A percentile compares a stretch with the other conserved stretches of the same genome.
Evolutionary conservation across 2,888 invertebrate genomes (phyloP).

Genomic region (Choreutis nemorana): DNA sequence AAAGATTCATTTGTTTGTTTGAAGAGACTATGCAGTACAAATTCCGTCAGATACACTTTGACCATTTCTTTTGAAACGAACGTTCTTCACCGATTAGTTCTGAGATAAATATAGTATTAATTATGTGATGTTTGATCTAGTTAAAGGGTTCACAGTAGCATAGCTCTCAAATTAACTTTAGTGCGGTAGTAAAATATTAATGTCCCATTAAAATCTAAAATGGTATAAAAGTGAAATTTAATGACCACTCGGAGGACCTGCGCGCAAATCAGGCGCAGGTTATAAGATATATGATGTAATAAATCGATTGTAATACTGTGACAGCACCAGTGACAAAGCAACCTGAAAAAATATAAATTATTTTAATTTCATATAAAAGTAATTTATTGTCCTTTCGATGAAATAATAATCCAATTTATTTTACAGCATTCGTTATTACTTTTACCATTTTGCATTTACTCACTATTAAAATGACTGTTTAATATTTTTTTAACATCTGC

Average conservation of each 20-base stretch:
- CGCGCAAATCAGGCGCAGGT: constrained; percentile 33
- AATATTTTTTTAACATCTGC: constrained; percentile 5
- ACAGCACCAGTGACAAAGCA: neutral
- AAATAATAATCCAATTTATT: neutral
- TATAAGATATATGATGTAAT: constrained; percentile 49
- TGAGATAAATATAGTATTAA: too few species aligned
- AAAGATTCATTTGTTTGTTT: too few species aligned
- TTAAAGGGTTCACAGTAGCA: constrained; percentile 51
- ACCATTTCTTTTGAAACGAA: too few species aligned
- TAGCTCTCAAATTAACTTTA: constrained; percentile 61
- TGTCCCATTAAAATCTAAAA: constrained; percentile 61
- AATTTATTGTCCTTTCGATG: neutral
- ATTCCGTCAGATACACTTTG: too few species aligned
- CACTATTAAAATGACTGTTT: neutral
- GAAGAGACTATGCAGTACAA: too few species aligned
- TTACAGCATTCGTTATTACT: neutral
- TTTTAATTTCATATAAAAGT: neutral
- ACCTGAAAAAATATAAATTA: too few species aligned
- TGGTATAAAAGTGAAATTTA: constrained; percentile 63
- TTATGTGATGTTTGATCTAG: constrained; percentile 27
- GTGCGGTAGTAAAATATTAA: constrained; percentile 57
- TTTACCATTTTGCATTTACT: neutral
- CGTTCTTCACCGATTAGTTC: too few species aligned
- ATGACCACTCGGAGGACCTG: constrained; percentile 44
- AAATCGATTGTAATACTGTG: constrained; percentile 32